phyloP scores from a whole-genome alignment of 1,140 invertebrate species.

The Eueides isabella region DNA sequence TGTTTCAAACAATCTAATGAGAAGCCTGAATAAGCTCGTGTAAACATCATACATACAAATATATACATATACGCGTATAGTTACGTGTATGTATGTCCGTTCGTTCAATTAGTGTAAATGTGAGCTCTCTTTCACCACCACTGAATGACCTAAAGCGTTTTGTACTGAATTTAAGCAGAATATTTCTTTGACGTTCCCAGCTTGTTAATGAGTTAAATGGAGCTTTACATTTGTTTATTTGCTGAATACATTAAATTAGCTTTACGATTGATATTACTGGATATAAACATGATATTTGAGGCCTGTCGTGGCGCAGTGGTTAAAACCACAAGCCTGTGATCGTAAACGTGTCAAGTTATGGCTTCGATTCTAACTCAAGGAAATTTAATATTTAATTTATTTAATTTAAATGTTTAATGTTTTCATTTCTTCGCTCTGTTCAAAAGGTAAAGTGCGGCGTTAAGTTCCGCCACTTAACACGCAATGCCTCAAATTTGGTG shows the following conservation, averaged over 20 bases:
- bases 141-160: slow-evolving; percentile 13
- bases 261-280: background rate
- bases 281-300: background rate
- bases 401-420: no score
- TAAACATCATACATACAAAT: background rate
- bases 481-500: no score
- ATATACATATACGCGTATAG: background rate
- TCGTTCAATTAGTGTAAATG: slow-evolving; percentile 29
- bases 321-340: no score
- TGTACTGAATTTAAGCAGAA: slow-evolving; percentile 15
- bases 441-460: no score
- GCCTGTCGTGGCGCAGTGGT: no score
- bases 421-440: no score
- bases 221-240: slow-evolving; percentile 1
- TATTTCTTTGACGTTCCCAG: slow-evolving; percentile 12
- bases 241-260: slow-evolving; percentile 11
- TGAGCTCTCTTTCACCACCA: slow-evolving; percentile 24
- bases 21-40: background rate
- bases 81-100: background rate
- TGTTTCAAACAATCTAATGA: background rate
- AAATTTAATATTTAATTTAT: no score
- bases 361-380: no score
- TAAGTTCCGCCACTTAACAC: no score
- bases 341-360: no score
- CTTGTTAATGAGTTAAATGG: slow-evolving; percentile 6